Evolutionary conservation across 1,140 invertebrate genomes (phyloP).

Genomic region (Papilio polyxenes): DNA sequence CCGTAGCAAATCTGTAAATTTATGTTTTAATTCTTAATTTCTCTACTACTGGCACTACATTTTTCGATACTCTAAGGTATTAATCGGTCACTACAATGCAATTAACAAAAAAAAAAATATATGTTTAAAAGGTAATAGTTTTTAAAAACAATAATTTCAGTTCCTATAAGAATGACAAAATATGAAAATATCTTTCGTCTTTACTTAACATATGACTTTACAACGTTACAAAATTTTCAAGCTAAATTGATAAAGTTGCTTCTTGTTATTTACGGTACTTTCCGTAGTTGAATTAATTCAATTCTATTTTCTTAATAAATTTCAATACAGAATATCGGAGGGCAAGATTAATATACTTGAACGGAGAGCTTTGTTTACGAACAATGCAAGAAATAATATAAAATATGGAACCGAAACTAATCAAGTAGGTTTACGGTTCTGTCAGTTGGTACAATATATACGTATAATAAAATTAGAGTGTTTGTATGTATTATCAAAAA

Average conservation of each 20-base stretch:
- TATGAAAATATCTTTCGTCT: background rate
- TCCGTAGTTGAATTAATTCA: background rate
- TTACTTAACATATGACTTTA: background rate
- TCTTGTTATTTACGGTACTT: conserved; percentile 3
- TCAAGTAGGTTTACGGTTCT: background rate
- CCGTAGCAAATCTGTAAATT: too few species aligned
- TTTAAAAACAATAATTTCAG: too few species aligned
- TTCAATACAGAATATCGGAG: background rate
- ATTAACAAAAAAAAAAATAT: too few species aligned
- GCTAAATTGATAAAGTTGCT: background rate
- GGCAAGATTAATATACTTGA: background rate
- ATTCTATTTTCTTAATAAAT: conserved; percentile 13
- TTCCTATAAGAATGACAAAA: too few species aligned
- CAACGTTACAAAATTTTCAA: background rate
- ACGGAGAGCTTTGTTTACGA: conserved; percentile 2
- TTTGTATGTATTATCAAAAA: too few species aligned
- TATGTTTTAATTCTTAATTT: too few species aligned
- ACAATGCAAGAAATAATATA: background rate
- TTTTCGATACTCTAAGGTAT: too few species aligned
- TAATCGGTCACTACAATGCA: too few species aligned
- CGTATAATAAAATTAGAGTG: too few species aligned
- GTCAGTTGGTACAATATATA: too few species aligned
- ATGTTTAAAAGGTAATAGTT: too few species aligned
- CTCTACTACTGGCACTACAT: too few species aligned
- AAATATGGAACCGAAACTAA: background rate